Evolutionary conservation across 2,113 vertebrate species (phyloP).

Genomic region (Sardina pilchardus): DNA sequence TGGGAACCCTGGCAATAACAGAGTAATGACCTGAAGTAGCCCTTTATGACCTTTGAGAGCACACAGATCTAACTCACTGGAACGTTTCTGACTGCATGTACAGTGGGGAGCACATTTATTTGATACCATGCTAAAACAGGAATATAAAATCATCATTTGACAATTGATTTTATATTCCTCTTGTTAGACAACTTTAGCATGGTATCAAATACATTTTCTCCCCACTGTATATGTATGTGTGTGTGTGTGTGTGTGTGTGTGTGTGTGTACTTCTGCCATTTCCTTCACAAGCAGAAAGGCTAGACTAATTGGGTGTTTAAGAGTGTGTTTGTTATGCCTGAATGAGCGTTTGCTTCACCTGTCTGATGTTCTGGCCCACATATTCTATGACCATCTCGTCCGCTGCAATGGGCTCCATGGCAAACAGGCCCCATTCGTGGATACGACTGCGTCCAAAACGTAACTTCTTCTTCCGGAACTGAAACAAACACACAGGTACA

Average conservation of each 20-base stretch:
- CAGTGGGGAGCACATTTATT: too few species aligned
- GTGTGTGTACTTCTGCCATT: neutral
- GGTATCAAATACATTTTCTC: too few species aligned
- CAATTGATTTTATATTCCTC: too few species aligned
- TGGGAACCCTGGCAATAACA: too few species aligned
- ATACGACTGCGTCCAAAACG: slow-evolving; percentile 91
- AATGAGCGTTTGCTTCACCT: slow-evolving; percentile 70
- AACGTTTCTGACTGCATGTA: neutral
- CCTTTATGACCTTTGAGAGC: neutral
- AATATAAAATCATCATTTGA: too few species aligned
- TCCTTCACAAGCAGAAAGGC: neutral
- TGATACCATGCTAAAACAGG: too few species aligned
- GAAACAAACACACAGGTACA: neutral
- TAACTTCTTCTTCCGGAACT: slow-evolving; percentile 95
- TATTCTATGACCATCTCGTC: slow-evolving; percentile 98
- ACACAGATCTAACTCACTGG: neutral
- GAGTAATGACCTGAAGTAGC: neutral
- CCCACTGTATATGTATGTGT: neutral
- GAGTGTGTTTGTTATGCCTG: neutral
- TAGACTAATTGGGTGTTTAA: neutral
- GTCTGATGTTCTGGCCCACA: slow-evolving; percentile 92
- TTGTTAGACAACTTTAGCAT: too few species aligned
- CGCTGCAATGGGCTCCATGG: slow-evolving; percentile 93
- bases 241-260: neutral
- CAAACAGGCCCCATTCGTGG: slow-evolving; percentile 94